Evolutionary conservation across 1,140 invertebrate genomes (phyloP), one percentile per base, ranked within the genome.

Genomic region (Rhizoglyphus robini): DNA sequence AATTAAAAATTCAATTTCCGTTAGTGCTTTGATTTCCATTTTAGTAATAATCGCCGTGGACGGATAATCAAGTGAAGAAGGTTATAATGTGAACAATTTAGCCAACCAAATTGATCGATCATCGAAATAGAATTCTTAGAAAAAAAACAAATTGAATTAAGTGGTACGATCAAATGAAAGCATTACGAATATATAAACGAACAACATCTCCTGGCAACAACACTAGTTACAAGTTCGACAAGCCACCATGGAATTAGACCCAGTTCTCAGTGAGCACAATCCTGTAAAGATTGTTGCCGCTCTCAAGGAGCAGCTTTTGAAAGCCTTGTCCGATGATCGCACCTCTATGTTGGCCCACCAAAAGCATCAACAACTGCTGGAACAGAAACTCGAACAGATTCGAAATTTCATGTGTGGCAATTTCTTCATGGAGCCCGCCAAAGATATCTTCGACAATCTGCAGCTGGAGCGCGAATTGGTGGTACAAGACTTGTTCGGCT

Each of bases 401-500:
- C 58, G 32, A 3, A 46, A 20, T 27, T 29, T n/a, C 13, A 15
- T 60, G 15, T 60, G 58, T 46, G 58, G 58, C 3, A 60, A 60
- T 27, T 60, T 60, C 27, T 32, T 29, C 27, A 15, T 8, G 2
- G 15, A 60, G 29, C 30, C 58, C 11, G 15, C 15, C 15, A 60
- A 60, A 27, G 58, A 32, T n/a, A 34, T 29, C 15, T 29, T 3
- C 13, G 27, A 60, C 23, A 13, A 60, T 46, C 36, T 60, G 31
- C 58, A 29, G 29, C 30, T 60, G 15, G 58, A 60, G 15, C 58
- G 58, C 27, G 58, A 60, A 46, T 23, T 60, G 15, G 27, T 60
- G 15, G 15, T 8, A 27, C 58, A 60, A 46, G 2, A 60, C 29
- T 15, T 60, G 27, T 13, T 60, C 2, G 58, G 58, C 23, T 34